These are phyloP conservation scores for Hippocampus zosterae DNA, from an alignment of 2,113 vertebrate genomes.

Conservation along the genomic window DNA sequence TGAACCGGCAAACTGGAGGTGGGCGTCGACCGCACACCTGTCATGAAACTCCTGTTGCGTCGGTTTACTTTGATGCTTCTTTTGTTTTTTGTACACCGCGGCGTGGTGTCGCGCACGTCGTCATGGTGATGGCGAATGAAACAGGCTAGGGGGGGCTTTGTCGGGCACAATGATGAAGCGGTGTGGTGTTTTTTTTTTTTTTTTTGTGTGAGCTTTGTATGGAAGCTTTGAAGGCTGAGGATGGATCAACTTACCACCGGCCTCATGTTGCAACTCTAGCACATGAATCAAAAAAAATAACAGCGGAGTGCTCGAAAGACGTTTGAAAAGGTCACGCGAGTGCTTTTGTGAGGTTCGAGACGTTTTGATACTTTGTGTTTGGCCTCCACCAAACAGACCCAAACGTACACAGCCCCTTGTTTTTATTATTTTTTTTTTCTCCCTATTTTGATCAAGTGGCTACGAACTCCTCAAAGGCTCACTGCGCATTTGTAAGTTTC, in stretches of 20 bases:
- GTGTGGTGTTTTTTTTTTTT: slow-evolving; percentile 1
- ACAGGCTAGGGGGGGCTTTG: background rate
- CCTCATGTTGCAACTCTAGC: slow-evolving; percentile 23
- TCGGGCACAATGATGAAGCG: background rate
- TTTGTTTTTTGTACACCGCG: slow-evolving; percentile 21
- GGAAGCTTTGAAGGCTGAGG: slow-evolving; percentile 24
- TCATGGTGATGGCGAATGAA: background rate
- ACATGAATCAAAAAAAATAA: background rate
- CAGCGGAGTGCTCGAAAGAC: background rate
- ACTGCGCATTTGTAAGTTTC: slow-evolving; percentile 17
- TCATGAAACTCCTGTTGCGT: slow-evolving; percentile 21
- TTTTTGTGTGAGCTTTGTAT: slow-evolving; percentile 19
- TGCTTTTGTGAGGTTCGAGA: background rate
- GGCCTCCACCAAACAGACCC: background rate
- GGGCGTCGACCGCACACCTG: slow-evolving; percentile 37
- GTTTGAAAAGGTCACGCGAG: background rate
- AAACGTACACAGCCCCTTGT: background rate
- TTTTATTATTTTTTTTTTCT: background rate
- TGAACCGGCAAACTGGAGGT: too few relatives aligned
- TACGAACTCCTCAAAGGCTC: slow-evolving; percentile 13
- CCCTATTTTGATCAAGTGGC: background rate
- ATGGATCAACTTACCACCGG: slow-evolving; percentile 32
- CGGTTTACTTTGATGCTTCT: slow-evolving; percentile 18
- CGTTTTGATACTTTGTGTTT: background rate
- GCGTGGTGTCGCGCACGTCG: slow-evolving; percentile 10